These are phyloP conservation scores for Mormyrus iriodes DNA, from an alignment of 2,113 vertebrate species.

Conservation along the genomic window DNA sequence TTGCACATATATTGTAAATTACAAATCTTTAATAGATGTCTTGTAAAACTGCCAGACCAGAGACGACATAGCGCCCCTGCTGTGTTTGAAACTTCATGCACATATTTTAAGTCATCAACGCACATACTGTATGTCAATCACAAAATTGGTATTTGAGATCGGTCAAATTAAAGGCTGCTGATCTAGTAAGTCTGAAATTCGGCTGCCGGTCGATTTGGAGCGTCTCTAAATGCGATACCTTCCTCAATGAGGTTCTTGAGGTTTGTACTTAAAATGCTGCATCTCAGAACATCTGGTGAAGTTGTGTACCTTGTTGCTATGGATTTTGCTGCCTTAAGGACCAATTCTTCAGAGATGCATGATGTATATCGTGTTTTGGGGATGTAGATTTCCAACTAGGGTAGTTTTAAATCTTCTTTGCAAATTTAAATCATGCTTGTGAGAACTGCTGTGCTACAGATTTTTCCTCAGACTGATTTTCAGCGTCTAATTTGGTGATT, in stretches of 20 bases:
- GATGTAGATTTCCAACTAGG: neutral
- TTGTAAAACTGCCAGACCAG: neutral
- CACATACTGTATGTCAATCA: neutral
- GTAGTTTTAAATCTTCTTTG: neutral
- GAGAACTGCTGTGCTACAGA: neutral
- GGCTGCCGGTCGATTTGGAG: neutral
- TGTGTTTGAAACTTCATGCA: neutral
- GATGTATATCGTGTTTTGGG: neutral
- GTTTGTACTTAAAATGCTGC: neutral
- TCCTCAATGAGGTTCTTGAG: neutral
- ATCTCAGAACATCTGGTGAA: neutral
- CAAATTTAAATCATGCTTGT: neutral
- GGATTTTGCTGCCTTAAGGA: neutral
- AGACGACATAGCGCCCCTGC: neutral
- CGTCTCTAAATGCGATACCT: neutral
- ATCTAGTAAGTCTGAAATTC: neutral
- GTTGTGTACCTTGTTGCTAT: neutral
- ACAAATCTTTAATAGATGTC: neutral
- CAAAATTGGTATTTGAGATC: neutral
- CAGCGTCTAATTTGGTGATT: neutral
- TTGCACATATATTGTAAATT: neutral
- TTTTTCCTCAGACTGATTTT: neutral
- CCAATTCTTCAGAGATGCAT: neutral
- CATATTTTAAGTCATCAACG: neutral
- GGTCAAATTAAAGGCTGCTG: neutral